Conservation (phyloP, 92 coral and sea anemone genomes). For the Epizoanthus rinbou region DNA sequence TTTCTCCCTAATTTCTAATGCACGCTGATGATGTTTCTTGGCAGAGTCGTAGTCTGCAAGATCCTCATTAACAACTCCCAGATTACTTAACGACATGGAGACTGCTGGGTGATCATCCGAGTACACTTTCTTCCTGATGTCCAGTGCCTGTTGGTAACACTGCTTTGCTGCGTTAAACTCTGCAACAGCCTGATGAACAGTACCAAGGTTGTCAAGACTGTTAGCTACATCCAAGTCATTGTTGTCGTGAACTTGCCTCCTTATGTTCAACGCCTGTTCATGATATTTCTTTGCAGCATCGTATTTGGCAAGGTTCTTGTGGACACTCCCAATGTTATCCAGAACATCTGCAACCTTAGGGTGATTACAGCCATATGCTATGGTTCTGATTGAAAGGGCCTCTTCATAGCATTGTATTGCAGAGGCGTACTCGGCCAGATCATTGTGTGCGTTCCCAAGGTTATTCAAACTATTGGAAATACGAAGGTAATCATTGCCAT, state of each 20-base stretch:
- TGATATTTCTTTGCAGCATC: constrained; percentile 33
- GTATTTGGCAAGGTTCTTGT: constrained; percentile 36
- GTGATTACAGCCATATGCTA: constrained; percentile 4
- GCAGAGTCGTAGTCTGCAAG: constrained; percentile 43
- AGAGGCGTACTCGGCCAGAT: constrained; percentile 5
- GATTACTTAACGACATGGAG: constrained; percentile 47
- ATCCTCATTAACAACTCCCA: constrained; percentile 35
- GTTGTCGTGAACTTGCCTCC: constrained; percentile 9
- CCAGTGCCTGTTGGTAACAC: constrained; percentile 39
- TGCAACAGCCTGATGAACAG: constrained; percentile 44
- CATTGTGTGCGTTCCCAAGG: constrained; percentile 34
- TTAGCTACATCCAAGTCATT: constrained; percentile 24
- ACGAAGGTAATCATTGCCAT: neutral
- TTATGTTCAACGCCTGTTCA: constrained; percentile 18
- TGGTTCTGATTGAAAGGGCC: constrained; percentile 27
- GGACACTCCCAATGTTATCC: constrained; percentile 38
- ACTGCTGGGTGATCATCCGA: constrained; percentile 27
- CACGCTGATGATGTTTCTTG: constrained; percentile 24
- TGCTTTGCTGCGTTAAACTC: constrained; percentile 34
- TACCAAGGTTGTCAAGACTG: constrained; percentile 41
- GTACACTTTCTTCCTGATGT: constrained; percentile 25
- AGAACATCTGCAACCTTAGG: constrained; percentile 38
- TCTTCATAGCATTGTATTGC: constrained; percentile 23
- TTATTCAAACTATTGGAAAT: constrained; percentile 34
- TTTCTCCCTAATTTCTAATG: constrained; percentile 24